Conservation (phyloP, 30 jellyfish, hydroid and myxozoan genomes). For the Aurelia coerulea region DNA sequence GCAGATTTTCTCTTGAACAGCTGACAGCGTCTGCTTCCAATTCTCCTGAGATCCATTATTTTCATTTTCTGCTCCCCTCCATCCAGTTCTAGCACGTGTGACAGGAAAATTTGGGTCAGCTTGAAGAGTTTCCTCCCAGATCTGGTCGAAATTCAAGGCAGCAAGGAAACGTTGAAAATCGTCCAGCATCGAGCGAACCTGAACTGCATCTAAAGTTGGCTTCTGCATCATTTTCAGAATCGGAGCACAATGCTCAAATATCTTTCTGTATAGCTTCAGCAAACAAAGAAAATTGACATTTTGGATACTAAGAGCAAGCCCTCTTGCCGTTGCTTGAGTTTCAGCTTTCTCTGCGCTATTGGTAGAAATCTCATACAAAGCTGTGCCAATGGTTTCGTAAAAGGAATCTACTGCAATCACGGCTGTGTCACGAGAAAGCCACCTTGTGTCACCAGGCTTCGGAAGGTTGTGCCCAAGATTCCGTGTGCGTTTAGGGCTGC, state of each 20-base stretch:
- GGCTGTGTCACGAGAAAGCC: conserved; percentile 60
- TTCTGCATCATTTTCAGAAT: conserved; percentile 10
- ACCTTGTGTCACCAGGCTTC: conserved; percentile 43
- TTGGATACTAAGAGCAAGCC: conserved; percentile 13
- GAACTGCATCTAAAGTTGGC: conserved; percentile 37
- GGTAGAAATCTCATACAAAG: conserved; percentile 23
- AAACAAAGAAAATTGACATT: background rate
- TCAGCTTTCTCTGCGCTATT: conserved; percentile 23
- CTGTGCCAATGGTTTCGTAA: conserved; percentile 47
- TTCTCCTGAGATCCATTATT: conserved; percentile 1
- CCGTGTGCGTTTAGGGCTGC: conserved; percentile 42
- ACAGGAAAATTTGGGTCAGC: conserved; percentile 18
- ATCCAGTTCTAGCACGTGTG: conserved; percentile 22
- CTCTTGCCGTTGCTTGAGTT: conserved; percentile 47
- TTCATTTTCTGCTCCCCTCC: conserved; percentile 12
- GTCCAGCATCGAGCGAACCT: background rate
- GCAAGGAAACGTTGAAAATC: conserved; percentile 1
- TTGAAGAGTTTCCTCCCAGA: conserved; percentile 25
- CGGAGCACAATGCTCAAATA: conserved; percentile 10
- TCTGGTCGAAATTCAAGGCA: background rate
- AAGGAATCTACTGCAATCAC: conserved; percentile 24
- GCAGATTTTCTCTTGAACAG: background rate
- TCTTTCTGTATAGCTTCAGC: conserved; percentile 12
- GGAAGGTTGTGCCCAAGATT: conserved; percentile 53
- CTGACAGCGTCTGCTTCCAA: background rate